A percentile compares a stretch with the other conserved stretches of the same genome.
Evolutionary conservation across 2,888 invertebrate species (phyloP).

Genomic region (Mystacides longicornis): DNA sequence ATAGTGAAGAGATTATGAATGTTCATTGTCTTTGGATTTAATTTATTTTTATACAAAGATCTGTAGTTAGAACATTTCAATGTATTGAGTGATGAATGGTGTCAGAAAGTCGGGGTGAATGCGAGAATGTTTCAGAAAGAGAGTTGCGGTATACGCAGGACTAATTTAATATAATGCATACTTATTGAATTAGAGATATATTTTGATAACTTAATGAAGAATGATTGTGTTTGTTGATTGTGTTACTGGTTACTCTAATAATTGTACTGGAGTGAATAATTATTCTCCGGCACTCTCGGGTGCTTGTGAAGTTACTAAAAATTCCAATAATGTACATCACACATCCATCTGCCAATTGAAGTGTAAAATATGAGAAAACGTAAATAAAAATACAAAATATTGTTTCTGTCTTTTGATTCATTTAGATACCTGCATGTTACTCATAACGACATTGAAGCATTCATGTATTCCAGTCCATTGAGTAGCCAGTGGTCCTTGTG

Average conservation of each 20-base stretch:
- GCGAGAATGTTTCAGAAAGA: not conserved
- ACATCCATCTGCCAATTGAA: conserved; percentile 3
- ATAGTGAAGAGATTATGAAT: not conserved
- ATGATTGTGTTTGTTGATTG: not conserved
- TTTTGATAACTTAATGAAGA: conserved; percentile 12
- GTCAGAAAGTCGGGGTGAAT: not conserved
- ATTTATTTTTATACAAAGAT: not conserved
- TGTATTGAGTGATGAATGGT: not conserved
- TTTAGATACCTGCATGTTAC: too few relatives aligned
- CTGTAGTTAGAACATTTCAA: conserved; percentile 1
- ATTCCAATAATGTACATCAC: too few relatives aligned
- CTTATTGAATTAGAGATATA: conserved; percentile 13
- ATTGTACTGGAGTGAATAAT: conserved; percentile 2
- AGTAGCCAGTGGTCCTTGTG: too few relatives aligned
- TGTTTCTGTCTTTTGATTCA: conserved; percentile 1
- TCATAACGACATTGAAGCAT: too few relatives aligned
- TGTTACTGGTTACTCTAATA: too few relatives aligned
- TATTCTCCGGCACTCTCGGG: too few relatives aligned
- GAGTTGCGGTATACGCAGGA: not conserved
- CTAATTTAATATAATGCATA: conserved; percentile 1
- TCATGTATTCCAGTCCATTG: too few relatives aligned
- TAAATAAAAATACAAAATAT: conserved; percentile 22
- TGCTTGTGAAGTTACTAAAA: too few relatives aligned
- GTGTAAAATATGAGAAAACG: conserved; percentile 16
- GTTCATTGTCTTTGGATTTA: not conserved